Evolutionary conservation across 1,140 invertebrate genomes (phyloP), one percentile per base, ranked within the genome.

Genomic region (Calliphora vicina): DNA sequence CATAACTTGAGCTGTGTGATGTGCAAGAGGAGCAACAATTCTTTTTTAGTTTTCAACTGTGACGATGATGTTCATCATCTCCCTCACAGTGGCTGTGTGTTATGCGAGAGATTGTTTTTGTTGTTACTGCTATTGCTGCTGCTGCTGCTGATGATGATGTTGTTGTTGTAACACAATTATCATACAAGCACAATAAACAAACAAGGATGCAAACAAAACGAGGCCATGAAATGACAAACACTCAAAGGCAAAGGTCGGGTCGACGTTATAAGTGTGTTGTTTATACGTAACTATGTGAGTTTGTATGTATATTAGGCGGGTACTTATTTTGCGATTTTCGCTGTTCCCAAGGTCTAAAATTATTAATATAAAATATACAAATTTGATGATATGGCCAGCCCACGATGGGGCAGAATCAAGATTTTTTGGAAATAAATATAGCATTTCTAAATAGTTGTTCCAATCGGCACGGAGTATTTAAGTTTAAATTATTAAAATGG

Each of bases 151-250:
- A 0, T 76, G 73, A n/a, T 76, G 17, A 4, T 76, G 27, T 42
- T 35, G 73, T 42, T 76, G 73, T 76, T 43, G 73, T 76, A 76
- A 76, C 29, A 76, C 73, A 76, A 76, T 76, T 76, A 76, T 76
- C 27, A 76, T 42, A 76, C 35, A 29, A 42, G 27, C 73, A 76
- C 9, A 20, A 42, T 42, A 76, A 35, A 76, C 73, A 76, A 76
- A 42, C 73, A 76, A 76, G n/a, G 73, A 35, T 42, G 35, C 73
- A 76, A 76, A 76, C 35, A 76, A 35, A 29, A 76, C 27, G 73
- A 76, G 73, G 73, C 73, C 73, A 76, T 76, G 73, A 76, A 76
- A 76, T 76, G 73, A 76, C 73, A 76, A 76, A 76, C 73, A 76
- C 73, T 76, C 73, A 76, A 76, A 76, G 73, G 73, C 73, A 76